A percentile compares a stretch with the other conserved stretches of the same genome.
phyloP scores from a whole-genome alignment of 2,797 vertebrate genomes.

The Takifugu ocellatus region DNA sequence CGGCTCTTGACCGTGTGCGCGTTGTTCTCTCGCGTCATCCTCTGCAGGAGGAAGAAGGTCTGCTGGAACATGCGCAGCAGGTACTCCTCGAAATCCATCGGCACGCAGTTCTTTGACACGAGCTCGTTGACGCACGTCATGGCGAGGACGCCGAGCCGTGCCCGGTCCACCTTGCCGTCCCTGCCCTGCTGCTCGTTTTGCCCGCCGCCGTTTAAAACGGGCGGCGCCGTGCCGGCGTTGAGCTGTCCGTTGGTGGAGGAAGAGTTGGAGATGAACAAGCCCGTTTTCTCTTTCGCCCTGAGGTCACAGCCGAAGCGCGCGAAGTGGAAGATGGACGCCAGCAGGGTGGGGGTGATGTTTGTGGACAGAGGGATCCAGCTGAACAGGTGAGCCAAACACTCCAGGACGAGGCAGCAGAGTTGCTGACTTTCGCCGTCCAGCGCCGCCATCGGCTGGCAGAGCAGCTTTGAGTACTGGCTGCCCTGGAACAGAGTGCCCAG shows the following conservation, averaged over 20 bases:
- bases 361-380: constrained; percentile 98
- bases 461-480: constrained; percentile 84
- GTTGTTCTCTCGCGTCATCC: constrained; percentile 88
- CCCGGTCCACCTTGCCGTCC: constrained; percentile 78
- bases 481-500: constrained; percentile 89
- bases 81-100: constrained; percentile 97
- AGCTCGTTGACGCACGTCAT: constrained; percentile 99
- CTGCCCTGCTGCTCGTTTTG: constrained; percentile 53
- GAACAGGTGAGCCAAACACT: constrained; percentile 97
- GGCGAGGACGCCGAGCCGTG: constrained; percentile 88
- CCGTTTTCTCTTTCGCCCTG: constrained; percentile 69
- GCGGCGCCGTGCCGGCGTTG: constrained; percentile 46
- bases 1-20: constrained; percentile 89
- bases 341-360: constrained; percentile 93
- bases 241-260: constrained; percentile 66
- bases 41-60: constrained; percentile 97
- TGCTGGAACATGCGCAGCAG: constrained; percentile 98
- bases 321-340: constrained; percentile 97
- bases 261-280: constrained; percentile 62
- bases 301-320: constrained; percentile 95
- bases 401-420: constrained; percentile 89
- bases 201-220: constrained; percentile 69
- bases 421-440: constrained; percentile 89
- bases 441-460: constrained; percentile 88
- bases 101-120: constrained; percentile 99